Evolutionary conservation across 2,888 invertebrate genomes (phyloP), one percentile per base, ranked within the genome.

Genomic region (Hydriomena furcata): DNA sequence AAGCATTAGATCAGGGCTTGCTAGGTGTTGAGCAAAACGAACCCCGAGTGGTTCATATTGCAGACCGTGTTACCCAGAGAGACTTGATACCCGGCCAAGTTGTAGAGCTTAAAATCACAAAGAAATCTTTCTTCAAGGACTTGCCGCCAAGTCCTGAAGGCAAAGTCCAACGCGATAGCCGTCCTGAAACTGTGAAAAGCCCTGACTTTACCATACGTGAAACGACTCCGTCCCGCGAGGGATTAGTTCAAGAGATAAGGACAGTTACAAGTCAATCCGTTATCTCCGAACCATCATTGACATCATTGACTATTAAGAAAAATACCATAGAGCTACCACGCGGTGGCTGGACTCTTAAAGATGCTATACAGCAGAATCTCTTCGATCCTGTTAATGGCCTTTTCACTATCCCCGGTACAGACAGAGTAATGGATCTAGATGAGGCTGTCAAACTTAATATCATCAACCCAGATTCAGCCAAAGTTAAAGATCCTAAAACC

Each of bases 381-480:
- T 96, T 98, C 65, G 95, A 98, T 79, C 95, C 98, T 1, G 88
- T 92, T 0, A 94, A 93, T 0, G 98, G 99, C 1, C 85, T 96
- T 24, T 97, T 98, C 66, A 93, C 94, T 8, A 95, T 98, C 58
- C 96, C 96, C 1, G 95, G 95, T 7, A 97, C 97, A 4, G 97
- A 97, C 75, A 92, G 96, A 61, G 86, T 95, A 44, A 93, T 97
- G 32, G 94, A 95, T 52, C 94, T 98, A 62, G 94, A 96, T 76
- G 98, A 98, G 79, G 97, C 98, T 63, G 91, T 99, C 31, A 94
- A 94, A 66, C 91, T 97, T 52, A 94, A 95, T 72, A 94, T 99
- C 13, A 95, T 99, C 34, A 95, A 98, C 82, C 93, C 95, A 8
- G 91, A 94, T 57, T 98, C 97, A 0, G 97, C 96, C 7, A 84